These are phyloP conservation scores for Orchestes rusci DNA, from an alignment of 2,888 invertebrate genomes.

Conservation along the genomic window DNA sequence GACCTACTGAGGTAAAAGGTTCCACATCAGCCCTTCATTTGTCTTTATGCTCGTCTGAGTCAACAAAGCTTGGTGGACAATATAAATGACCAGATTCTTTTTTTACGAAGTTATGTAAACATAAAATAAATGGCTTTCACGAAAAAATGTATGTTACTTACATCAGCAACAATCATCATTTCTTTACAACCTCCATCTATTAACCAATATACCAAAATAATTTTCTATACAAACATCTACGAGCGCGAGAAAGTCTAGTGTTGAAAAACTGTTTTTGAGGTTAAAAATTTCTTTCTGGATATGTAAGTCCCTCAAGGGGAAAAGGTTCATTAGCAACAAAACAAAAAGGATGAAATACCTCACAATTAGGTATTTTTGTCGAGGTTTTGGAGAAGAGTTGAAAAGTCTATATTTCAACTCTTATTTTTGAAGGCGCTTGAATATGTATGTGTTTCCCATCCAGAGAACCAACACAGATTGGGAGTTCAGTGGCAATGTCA, in stretches of 20 bases:
- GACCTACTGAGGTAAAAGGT: conserved; percentile 20
- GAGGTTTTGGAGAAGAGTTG: too few relatives aligned
- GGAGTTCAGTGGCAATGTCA: conserved; percentile 27
- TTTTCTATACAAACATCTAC: too few relatives aligned
- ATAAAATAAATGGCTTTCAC: conserved; percentile 23
- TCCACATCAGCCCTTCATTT: conserved; percentile 12
- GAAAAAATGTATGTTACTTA: conserved; percentile 28
- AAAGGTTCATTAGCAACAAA: conserved; percentile 25
- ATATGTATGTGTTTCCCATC: conserved; percentile 25
- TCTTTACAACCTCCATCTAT: too few relatives aligned
- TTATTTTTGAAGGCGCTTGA: conserved; percentile 28
- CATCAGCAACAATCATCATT: conserved; percentile 26
- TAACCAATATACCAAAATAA: too few relatives aligned
- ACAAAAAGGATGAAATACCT: conserved; percentile 10
- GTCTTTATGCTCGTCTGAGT: too few relatives aligned
- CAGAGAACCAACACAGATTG: conserved; percentile 27
- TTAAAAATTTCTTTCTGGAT: conserved; percentile 23
- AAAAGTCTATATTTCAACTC: conserved; percentile 34
- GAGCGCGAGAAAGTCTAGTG: conserved; percentile 27
- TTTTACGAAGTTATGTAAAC: conserved; percentile 24
- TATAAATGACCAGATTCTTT: too few relatives aligned
- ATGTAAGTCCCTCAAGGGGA: conserved; percentile 26
- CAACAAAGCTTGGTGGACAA: too few relatives aligned
- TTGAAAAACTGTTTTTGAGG: conserved; percentile 26
- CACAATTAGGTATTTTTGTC: conserved; percentile 1